Base-by-base conservation (phyloP, 2,888 invertebrate species). In the Napeogenes inachia region DNA sequence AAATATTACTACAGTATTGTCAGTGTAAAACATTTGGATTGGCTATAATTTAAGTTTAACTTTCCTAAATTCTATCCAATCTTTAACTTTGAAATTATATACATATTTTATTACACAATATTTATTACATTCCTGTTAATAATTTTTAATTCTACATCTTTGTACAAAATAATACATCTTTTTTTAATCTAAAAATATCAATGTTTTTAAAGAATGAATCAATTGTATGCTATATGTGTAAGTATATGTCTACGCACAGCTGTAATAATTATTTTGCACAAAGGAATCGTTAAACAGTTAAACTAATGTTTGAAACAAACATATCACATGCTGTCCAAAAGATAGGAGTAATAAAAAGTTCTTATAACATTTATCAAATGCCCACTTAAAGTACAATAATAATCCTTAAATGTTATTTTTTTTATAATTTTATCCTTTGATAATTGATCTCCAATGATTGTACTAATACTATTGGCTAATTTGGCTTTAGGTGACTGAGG, bases 301-400 rank as follows among this genome's bases (percentile, higher is more conserved):
- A 21, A 21, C 21, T 21, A 21, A 21, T 6, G 13, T 47, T 47
- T 47, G 13, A 47, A 47, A n/a, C 21, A 59, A 59, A 65, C 66
- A 66, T 66, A 66, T 66, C 66, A 66, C 38, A 46, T 12, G 46
- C 4, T 57, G 45, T 42, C 45, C 54, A 62, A 13, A n/a, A 33
- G 5, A 57, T 13, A 47, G 33, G 58, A 13, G 47, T 60, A 47
- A 54, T 57, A 58, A 46, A 54, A 53, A 45, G 77, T 76, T 75
- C 79, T 77, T 78, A 72, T 84, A 88, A 87, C 88, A 88, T 88
- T 87, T 87, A 82, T 74, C 87, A 87, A 84, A 87, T 85, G 89
- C 80, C 71, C 73, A 73, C 74, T 69, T 76, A 81, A 71, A 71
- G 86, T 88, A 88, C 87, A 87, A 89, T 87, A 84, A 82, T 79